Percentiles rank a stretch among this genome's conserved stretches.
These are phyloP conservation scores for Thera britannica DNA, from an alignment of 2,888 invertebrate species.

Conservation along the genomic window DNA sequence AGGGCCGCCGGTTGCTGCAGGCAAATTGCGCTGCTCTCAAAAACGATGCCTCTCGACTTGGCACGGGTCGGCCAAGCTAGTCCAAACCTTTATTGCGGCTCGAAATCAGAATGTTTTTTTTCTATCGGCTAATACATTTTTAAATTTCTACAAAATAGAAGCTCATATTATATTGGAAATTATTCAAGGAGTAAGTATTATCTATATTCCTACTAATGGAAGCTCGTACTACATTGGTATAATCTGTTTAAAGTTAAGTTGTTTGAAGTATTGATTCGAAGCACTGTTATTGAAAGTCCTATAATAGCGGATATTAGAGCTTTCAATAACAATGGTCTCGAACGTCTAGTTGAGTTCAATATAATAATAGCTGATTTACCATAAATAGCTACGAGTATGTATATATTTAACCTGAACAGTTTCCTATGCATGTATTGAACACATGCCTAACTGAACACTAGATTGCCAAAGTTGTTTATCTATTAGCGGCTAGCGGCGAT, in stretches of 20 bases:
- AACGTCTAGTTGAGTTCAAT: too few relatives aligned
- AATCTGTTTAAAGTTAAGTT: too few relatives aligned
- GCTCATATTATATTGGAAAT: too few relatives aligned
- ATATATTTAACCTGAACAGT: not conserved
- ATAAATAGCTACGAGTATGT: not conserved
- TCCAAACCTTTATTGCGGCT: constrained; percentile 60
- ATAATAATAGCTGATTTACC: not conserved
- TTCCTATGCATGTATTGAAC: constrained; percentile 55
- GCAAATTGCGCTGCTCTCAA: constrained; percentile 71
- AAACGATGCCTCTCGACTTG: constrained; percentile 60
- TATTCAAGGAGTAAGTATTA: too few relatives aligned
- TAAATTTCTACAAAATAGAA: too few relatives aligned
- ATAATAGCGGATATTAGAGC: too few relatives aligned
- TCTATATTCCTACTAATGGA: too few relatives aligned
- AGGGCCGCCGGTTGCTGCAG: constrained; percentile 63
- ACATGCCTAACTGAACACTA: constrained; percentile 50
- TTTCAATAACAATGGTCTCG: too few relatives aligned
- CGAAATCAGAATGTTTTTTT: not conserved
- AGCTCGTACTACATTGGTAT: too few relatives aligned
- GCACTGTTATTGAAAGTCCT: too few relatives aligned
- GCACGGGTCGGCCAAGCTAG: constrained; percentile 61
- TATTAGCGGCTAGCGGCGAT: constrained; percentile 40
- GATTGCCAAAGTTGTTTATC: constrained; percentile 42
- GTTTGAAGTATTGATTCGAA: too few relatives aligned
- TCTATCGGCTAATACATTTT: too few relatives aligned